Percentiles rank a stretch among this genome's conserved stretches.
Conservation (phyloP, 2,113 vertebrate species). For the Puntigrus tetrazona region DNA sequence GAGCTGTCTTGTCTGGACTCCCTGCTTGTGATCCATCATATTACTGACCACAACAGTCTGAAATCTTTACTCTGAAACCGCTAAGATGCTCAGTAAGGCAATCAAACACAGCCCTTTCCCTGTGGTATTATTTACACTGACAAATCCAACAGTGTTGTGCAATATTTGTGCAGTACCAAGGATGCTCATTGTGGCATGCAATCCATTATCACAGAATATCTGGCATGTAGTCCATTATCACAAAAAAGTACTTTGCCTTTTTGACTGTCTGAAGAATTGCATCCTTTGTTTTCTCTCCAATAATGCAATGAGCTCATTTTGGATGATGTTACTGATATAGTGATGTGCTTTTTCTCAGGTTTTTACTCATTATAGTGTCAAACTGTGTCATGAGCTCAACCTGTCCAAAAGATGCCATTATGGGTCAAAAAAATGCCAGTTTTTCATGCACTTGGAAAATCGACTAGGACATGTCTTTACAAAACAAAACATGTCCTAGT, state of each 20-base stretch:
- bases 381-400: background rate
- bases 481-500: no score
- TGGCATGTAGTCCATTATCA: background rate
- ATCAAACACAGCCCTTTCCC: background rate
- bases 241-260: background rate
- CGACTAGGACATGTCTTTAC: no score
- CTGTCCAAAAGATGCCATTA: background rate
- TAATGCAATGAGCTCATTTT: background rate
- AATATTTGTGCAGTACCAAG: background rate
- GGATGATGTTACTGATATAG: background rate
- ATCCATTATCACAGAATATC: background rate
- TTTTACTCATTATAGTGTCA: background rate
- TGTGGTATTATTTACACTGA: background rate
- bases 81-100: background rate
- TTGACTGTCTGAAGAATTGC: background rate
- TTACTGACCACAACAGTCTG: no score
- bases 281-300: slow-evolving; percentile 1
- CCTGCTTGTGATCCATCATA: no score
- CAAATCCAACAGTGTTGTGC: background rate
- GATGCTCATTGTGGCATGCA: background rate
- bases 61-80: background rate
- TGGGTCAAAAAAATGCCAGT: no score
- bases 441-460: no score
- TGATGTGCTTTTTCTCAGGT: background rate
- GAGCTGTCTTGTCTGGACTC: no score